These are phyloP conservation scores for Tenebrosternarchus preto DNA, from an alignment of 2,113 vertebrate genomes.

Conservation along the genomic window DNA sequence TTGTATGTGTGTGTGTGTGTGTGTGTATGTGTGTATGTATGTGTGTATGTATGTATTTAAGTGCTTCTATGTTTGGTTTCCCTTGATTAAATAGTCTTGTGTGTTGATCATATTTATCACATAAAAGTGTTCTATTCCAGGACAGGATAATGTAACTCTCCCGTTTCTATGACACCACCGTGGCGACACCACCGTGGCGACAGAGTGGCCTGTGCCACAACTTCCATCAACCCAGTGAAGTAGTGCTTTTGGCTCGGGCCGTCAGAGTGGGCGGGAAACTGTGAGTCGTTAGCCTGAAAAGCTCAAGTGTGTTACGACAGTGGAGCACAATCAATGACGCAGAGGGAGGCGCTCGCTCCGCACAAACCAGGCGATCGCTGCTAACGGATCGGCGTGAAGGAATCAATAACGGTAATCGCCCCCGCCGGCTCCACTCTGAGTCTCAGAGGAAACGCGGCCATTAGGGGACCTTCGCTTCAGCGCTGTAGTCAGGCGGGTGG, in stretches of 20 bases:
- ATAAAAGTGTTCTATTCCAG: slow-evolving; percentile 2
- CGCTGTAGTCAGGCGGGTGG: neutral
- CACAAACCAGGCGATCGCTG: slow-evolving; percentile 31
- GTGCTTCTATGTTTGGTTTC: too few species aligned
- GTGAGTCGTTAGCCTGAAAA: slow-evolving; percentile 38
- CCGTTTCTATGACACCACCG: too few species aligned
- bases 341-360: slow-evolving; percentile 18
- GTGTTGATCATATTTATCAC: neutral
- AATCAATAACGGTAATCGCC: slow-evolving; percentile 48
- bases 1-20: neutral
- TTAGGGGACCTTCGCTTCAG: slow-evolving; percentile 6
- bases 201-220: neutral
- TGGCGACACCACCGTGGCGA: neutral
- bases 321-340: slow-evolving; percentile 30
- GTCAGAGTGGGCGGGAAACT: slow-evolving; percentile 34
- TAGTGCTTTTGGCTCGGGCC: neutral
- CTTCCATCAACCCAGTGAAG: slow-evolving; percentile 3
- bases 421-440: slow-evolving; percentile 22
- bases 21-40: neutral
- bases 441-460: slow-evolving; percentile 27
- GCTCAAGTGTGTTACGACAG: slow-evolving; percentile 34
- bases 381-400: slow-evolving; percentile 14
- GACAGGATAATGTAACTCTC: neutral
- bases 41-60: neutral
- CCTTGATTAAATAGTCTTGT: too few species aligned